These are phyloP conservation scores for Bucco capensis DNA, from an alignment of 2,113 vertebrate genomes.

Conservation along the genomic window DNA sequence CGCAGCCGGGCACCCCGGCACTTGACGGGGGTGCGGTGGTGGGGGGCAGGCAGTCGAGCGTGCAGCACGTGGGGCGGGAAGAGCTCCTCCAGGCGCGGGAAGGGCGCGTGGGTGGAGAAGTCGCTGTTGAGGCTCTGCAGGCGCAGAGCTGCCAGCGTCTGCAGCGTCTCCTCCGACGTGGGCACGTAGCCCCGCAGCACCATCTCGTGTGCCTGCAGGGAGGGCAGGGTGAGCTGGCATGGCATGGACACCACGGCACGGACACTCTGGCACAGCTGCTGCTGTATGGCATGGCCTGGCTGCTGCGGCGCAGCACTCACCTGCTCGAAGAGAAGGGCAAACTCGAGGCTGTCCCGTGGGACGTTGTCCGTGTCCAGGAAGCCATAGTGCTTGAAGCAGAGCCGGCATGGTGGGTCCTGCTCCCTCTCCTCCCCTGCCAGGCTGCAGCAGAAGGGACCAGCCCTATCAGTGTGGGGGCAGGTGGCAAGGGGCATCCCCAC, in stretches of 20 bases:
- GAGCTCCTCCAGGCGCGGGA: slow-evolving; percentile 83
- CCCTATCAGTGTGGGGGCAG: background rate
- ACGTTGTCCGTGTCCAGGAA: slow-evolving; percentile 86
- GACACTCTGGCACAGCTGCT: background rate
- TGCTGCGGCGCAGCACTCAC: slow-evolving; percentile 49
- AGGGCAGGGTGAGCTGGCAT: background rate
- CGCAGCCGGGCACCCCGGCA: slow-evolving; percentile 72
- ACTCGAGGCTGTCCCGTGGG: slow-evolving; percentile 85
- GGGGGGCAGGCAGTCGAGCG: slow-evolving; percentile 71
- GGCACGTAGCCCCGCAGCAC: slow-evolving; percentile 86
- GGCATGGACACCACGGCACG: accelerated
- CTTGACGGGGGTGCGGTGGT: slow-evolving; percentile 42
- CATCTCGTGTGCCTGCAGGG: slow-evolving; percentile 84
- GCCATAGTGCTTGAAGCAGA: slow-evolving; percentile 92
- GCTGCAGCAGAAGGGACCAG: slow-evolving; percentile 11
- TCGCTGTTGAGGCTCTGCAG: slow-evolving; percentile 87
- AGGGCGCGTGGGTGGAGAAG: slow-evolving; percentile 80
- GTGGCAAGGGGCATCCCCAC: accelerated
- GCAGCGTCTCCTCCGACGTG: slow-evolving; percentile 85
- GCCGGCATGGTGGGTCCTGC: slow-evolving; percentile 75
- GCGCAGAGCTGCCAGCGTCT: slow-evolving; percentile 84
- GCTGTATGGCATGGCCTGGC: background rate
- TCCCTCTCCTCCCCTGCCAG: slow-evolving; percentile 75
- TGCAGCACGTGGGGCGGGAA: slow-evolving; percentile 76
- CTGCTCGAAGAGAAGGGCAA: slow-evolving; percentile 92